Percentiles rank a stretch among this genome's conserved stretches.
phyloP scores from a whole-genome alignment of 2,797 vertebrate genomes.

The Hydrophis major region DNA sequence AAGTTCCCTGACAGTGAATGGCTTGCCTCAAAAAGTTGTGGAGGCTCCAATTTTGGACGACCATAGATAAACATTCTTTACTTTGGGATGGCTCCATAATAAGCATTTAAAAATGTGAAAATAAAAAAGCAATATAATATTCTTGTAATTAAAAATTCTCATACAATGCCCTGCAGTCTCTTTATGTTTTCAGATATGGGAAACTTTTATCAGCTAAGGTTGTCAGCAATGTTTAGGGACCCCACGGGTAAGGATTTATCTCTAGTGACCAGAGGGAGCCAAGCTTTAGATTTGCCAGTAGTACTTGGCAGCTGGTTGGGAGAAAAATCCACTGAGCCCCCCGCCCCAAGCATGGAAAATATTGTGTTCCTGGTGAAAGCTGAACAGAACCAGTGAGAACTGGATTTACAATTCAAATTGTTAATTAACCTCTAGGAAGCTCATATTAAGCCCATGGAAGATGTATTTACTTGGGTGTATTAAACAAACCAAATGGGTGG shows the following conservation, averaged over 20 bases:
- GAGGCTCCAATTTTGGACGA: too few species aligned
- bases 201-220: neutral
- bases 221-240: neutral
- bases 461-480: neutral
- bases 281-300: neutral
- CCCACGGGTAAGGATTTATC: neutral
- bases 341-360: neutral
- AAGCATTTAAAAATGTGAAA: neutral
- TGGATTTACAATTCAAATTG: constrained; percentile 15
- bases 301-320: neutral
- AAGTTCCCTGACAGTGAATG: too few species aligned
- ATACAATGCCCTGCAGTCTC: neutral
- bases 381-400: neutral
- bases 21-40: too few species aligned
- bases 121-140: neutral
- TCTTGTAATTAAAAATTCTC: neutral
- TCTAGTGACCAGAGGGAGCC: neutral
- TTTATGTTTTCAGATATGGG: neutral
- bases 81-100: neutral
- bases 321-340: neutral
- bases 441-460: neutral
- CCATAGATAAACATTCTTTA: neutral
- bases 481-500: neutral
- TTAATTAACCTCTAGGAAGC: constrained; percentile 22
- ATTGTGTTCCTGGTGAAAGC: neutral